Percentiles rank a stretch among this genome's conserved stretches.
Evolutionary conservation across 2,113 vertebrate genomes (phyloP).

Genomic region (Ammospiza nelsoni): DNA sequence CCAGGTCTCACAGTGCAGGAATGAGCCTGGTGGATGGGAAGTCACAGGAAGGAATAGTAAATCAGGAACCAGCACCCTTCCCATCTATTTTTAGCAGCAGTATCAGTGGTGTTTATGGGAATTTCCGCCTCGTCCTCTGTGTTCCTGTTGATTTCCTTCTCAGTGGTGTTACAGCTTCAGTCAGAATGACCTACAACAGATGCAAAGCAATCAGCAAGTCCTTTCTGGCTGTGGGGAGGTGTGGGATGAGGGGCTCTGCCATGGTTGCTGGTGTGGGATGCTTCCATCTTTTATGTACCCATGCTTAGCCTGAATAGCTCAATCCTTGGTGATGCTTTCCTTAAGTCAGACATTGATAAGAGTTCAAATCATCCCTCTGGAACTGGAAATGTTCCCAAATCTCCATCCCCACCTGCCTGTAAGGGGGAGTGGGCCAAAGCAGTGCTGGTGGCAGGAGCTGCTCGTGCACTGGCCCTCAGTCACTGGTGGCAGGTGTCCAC

Average conservation of each 20-base stretch:
- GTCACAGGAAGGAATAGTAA: slow-evolving; percentile 2
- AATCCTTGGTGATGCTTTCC: neutral
- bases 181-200: neutral
- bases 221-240: neutral
- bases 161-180: neutral
- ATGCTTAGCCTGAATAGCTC: neutral
- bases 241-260: neutral
- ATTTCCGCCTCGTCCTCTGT: neutral
- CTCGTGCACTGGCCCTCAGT: rapidly evolving
- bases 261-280: neutral
- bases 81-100: slow-evolving; percentile 51
- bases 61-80: neutral
- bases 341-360: neutral
- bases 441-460: neutral
- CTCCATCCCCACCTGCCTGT: neutral
- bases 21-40: neutral
- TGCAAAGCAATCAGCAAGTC: neutral
- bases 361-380: neutral
- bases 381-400: neutral
- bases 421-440: rapidly evolving
- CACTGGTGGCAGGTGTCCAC: neutral
- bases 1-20: neutral
- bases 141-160: slow-evolving; percentile 42
- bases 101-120: neutral
- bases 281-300: neutral